Percentiles rank a stretch among this genome's conserved stretches.
phyloP scores from a whole-genome alignment of 2,888 invertebrate genomes.

The Stenodema calcarata region DNA sequence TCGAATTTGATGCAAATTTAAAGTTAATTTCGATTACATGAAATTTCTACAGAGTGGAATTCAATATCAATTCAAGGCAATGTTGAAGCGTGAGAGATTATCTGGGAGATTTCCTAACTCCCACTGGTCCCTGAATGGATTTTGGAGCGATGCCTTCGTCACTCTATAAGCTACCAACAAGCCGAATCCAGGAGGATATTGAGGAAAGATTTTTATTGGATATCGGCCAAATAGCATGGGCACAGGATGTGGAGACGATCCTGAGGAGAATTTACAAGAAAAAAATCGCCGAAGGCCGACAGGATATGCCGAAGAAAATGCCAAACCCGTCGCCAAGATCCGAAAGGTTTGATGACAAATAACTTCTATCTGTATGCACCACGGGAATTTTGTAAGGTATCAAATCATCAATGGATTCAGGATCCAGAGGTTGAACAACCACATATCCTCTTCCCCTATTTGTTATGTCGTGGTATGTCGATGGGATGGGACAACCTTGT shows the following conservation, averaged over 20 bases:
- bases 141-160: too few species aligned
- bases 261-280: background rate
- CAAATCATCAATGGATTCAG: background rate
- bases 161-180: too few species aligned
- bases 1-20: too few species aligned
- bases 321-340: background rate
- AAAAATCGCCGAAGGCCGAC: background rate
- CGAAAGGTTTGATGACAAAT: background rate
- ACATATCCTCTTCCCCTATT: background rate
- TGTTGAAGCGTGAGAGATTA: too few species aligned
- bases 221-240: background rate
- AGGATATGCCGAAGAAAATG: background rate
- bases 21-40: too few species aligned
- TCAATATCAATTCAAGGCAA: too few species aligned
- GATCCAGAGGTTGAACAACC: background rate
- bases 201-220: background rate
- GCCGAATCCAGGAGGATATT: too few species aligned
- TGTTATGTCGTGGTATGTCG: background rate
- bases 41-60: too few species aligned
- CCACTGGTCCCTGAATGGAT: too few species aligned
- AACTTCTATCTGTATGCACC: background rate
- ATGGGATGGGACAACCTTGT: background rate
- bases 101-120: too few species aligned
- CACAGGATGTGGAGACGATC: background rate
- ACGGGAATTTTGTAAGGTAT: background rate